phyloP scores from a whole-genome alignment of 2,113 vertebrate species.

The Leptosomus discolor region DNA sequence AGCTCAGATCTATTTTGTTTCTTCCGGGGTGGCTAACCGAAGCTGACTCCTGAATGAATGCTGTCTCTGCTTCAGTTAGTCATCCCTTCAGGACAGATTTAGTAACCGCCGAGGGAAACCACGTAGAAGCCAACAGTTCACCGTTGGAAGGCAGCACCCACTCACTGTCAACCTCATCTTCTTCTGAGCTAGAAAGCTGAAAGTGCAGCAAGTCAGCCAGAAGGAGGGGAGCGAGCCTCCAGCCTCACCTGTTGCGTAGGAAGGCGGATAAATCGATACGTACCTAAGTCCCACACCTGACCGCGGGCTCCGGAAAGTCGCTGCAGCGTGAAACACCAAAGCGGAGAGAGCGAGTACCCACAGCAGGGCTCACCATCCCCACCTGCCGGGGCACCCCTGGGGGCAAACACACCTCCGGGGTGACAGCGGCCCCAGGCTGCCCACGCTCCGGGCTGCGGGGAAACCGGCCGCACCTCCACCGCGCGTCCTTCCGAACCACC shows the following conservation, averaged over 20 bases:
- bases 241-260: constrained; percentile 1
- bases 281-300: neutral
- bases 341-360: neutral
- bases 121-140: constrained; percentile 34
- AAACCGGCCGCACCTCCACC: neutral
- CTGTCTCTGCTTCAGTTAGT: constrained; percentile 54
- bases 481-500: fast-evolving
- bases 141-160: constrained; percentile 47
- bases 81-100: constrained; percentile 55
- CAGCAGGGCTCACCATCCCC: neutral
- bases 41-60: constrained; percentile 55
- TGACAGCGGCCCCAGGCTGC: neutral
- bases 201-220: constrained; percentile 4
- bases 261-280: neutral
- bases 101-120: constrained; percentile 55
- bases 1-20: constrained; percentile 43
- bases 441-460: fast-evolving
- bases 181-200: neutral
- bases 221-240: neutral
- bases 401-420: neutral
- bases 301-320: neutral
- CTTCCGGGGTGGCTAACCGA: constrained; percentile 37
- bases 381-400: neutral
- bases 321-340: neutral
- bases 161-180: constrained; percentile 27